Evolutionary conservation across 2,797 vertebrate genomes (phyloP).

Genomic region (Phoxinus dragarum): DNA sequence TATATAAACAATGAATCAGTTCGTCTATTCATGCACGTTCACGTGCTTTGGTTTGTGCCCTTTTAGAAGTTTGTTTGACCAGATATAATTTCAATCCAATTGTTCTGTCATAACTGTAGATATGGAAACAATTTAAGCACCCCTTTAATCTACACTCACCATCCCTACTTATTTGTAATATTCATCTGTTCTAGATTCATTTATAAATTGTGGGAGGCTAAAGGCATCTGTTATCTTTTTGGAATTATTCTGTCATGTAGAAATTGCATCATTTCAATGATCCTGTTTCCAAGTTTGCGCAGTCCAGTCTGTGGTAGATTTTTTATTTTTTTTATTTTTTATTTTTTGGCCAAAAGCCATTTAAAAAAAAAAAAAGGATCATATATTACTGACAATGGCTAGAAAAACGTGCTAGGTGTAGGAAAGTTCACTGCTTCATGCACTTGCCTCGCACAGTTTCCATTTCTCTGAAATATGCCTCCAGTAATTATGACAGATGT

Average conservation of each 20-base stretch:
- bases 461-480: neutral
- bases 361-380: neutral
- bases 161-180: conserved; percentile 21
- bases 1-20: conserved; percentile 14
- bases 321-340: neutral
- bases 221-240: conserved; percentile 26
- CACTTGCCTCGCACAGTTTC: neutral
- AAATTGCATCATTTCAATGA: neutral
- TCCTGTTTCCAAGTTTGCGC: neutral
- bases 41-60: neutral
- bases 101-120: conserved; percentile 33
- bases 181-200: neutral
- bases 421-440: neutral
- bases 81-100: conserved; percentile 22
- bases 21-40: neutral
- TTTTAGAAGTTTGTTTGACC: conserved; percentile 32
- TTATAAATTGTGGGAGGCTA: neutral
- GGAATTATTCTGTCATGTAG: conserved; percentile 15
- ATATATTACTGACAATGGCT: neutral
- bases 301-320: neutral
- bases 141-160: conserved; percentile 22
- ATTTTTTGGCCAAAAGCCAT: neutral
- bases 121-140: conserved; percentile 22
- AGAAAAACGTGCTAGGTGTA: neutral
- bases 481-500: neutral